Percentiles rank a stretch among this genome's conserved stretches.
Conservation (phyloP, 2,797 vertebrate genomes). For the Oryzias sinensis region DNA sequence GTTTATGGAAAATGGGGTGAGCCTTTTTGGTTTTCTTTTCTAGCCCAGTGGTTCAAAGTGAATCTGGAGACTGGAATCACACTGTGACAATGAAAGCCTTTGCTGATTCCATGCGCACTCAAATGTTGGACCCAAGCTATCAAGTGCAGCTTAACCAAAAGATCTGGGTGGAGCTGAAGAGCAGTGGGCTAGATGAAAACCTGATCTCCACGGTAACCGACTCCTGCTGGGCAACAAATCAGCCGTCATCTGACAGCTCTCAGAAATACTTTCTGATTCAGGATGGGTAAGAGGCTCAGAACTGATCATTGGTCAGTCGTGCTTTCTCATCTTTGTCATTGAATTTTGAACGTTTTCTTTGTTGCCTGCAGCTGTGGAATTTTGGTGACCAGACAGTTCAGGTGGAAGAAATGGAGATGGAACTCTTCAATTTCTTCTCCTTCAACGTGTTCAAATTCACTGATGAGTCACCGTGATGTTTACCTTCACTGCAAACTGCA, state of each 20-base stretch:
- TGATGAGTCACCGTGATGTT: not conserved
- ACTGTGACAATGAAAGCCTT: constrained; percentile 23
- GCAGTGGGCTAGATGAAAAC: not conserved
- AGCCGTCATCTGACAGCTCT: no score
- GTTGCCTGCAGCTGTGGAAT: constrained; percentile 19
- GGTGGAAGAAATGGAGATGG: constrained; percentile 23
- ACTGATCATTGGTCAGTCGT: no score
- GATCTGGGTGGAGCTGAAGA: constrained; percentile 28
- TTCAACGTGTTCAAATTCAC: constrained; percentile 45
- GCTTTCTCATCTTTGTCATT: no score
- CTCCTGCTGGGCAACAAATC: constrained; percentile 16
- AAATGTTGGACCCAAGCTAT: rapidly evolving
- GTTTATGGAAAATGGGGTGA: no score
- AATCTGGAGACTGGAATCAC: constrained; percentile 4
- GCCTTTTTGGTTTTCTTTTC: no score
- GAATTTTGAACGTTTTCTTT: not conserved
- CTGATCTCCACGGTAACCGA: constrained; percentile 10
- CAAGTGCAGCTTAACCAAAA: constrained; percentile 3
- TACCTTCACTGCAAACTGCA: constrained; percentile 38
- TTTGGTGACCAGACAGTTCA: constrained; percentile 8
- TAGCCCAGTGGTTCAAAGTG: no score
- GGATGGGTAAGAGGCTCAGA: no score
- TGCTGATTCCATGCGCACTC: not conserved
- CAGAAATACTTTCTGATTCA: no score
- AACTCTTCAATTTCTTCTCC: constrained; percentile 31